Base-by-base conservation (phyloP, 2,888 invertebrate genomes). In the Ophion costatus region DNA sequence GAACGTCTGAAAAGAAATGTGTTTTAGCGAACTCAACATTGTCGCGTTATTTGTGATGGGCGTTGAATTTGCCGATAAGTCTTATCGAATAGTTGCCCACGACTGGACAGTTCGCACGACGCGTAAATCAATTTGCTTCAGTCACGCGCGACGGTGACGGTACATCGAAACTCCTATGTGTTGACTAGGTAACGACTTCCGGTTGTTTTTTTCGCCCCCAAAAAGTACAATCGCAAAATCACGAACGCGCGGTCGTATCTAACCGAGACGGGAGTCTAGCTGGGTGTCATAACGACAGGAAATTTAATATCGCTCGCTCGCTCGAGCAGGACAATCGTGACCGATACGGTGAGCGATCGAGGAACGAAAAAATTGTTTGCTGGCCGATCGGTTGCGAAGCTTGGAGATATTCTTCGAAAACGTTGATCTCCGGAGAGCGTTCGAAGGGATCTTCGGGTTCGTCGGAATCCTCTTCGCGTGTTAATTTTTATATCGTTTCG, bases 401-500 rank as follows among this genome's bases (percentile, higher is more conserved):
- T 74, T 45, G 74, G 42, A 80, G 74, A 59, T 29, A 59, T 74
- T 77, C 67, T 67, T 77, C 77, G 69, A 20, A 33, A 71, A 71
- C 57, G 66, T 38, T 14, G 45, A 45, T 45, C 45, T 45, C 45
- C 42, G 17, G 61, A 61, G 51, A 6, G 38, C 38, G 10, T 9
- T 33, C 73, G 14, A 66, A 67, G 57, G 66, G 20, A 71, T 80
- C 83, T 80, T 83, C 83, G 61, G 76, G 66, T 61, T 59, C 38
- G 71, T 71, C 38, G 75, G 33, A 57, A 29, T 42, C 80, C 24
- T 56, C 76, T 20, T 57, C 51, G 20, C 57, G 70, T 22, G 63
- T 42, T 42, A 29, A 59, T 70, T 45, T 45, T 70, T 77, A 73
- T 33, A 45, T 63, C 61, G 42, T 38, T 33, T 66, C 38, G 20